Conservation (phyloP, 1,140 invertebrate species). For the Reticulitermes speratus region DNA sequence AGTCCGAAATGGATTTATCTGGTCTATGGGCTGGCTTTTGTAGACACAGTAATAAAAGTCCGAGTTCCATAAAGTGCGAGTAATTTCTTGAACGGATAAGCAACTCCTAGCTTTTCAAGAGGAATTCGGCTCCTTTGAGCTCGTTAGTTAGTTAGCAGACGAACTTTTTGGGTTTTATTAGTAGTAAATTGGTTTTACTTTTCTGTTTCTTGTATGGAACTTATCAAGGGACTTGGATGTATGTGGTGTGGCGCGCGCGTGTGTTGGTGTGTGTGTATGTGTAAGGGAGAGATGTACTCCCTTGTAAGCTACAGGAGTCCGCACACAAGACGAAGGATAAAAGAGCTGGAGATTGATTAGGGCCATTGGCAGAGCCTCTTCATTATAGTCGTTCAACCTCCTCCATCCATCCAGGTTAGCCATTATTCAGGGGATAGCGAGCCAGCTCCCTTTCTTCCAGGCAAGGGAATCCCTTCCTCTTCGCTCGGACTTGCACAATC, state of each 20-base stretch:
- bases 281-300: background rate
- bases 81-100: too few relatives aligned
- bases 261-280: background rate
- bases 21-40: too few relatives aligned
- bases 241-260: too few relatives aligned
- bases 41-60: too few relatives aligned
- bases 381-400: background rate
- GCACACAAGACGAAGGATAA: background rate
- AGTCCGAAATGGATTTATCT: too few relatives aligned
- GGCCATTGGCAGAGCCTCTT: background rate
- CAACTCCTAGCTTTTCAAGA: too few relatives aligned
- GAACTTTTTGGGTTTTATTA: background rate
- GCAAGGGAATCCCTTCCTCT: background rate
- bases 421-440: constrained; percentile 10
- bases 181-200: background rate
- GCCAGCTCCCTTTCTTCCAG: background rate
- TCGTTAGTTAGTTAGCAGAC: too few relatives aligned
- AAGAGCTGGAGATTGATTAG: constrained; percentile 5
- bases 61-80: too few relatives aligned
- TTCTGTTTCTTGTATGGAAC: background rate
- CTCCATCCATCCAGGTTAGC: background rate
- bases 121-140: too few relatives aligned
- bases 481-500: constrained; percentile 13
- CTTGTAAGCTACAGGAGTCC: background rate
- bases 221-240: background rate